Evolutionary conservation across 2,888 invertebrate genomes (phyloP).

Genomic region (Leptinotarsa haldemani): DNA sequence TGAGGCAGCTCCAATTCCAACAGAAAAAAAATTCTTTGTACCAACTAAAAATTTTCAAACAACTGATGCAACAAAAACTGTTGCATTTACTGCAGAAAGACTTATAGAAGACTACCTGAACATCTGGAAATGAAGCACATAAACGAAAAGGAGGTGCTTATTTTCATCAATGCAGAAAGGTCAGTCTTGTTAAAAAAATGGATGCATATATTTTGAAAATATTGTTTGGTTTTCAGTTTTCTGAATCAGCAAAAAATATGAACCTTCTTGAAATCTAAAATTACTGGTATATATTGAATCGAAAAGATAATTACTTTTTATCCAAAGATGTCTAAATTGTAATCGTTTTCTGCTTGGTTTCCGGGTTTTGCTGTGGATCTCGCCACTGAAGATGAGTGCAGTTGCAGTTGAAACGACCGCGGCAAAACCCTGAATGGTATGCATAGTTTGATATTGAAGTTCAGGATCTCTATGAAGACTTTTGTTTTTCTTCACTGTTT

Average conservation of each 20-base stretch:
- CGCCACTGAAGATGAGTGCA: too few relatives aligned
- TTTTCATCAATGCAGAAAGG: slow-evolving; percentile 21
- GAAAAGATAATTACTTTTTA: too few relatives aligned
- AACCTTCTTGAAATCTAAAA: too few relatives aligned
- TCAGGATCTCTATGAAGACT: slow-evolving; percentile 7
- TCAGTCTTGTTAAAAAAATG: not conserved
- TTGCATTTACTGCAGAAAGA: slow-evolving; percentile 16
- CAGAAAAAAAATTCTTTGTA: too few relatives aligned
- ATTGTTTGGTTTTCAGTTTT: slow-evolving; percentile 4
- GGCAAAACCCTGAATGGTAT: too few relatives aligned
- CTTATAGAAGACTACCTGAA: slow-evolving; percentile 22
- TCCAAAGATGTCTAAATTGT: too few relatives aligned
- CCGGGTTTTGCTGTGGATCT: too few relatives aligned
- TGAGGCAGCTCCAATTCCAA: too few relatives aligned
- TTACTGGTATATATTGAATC: not conserved
- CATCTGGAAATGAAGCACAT: slow-evolving; percentile 19
- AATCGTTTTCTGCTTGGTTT: too few relatives aligned
- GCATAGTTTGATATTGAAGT: not conserved
- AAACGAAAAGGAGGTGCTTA: slow-evolving; percentile 18
- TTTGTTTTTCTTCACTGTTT: slow-evolving; percentile 14
- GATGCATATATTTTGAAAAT: not conserved
- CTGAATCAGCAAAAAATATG: not conserved
- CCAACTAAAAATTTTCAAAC: slow-evolving; percentile 20
- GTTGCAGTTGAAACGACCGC: too few relatives aligned
- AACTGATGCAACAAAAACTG: slow-evolving; percentile 18